Conservation (phyloP, 1,140 invertebrate species). For the Xylocopa sonorina region DNA sequence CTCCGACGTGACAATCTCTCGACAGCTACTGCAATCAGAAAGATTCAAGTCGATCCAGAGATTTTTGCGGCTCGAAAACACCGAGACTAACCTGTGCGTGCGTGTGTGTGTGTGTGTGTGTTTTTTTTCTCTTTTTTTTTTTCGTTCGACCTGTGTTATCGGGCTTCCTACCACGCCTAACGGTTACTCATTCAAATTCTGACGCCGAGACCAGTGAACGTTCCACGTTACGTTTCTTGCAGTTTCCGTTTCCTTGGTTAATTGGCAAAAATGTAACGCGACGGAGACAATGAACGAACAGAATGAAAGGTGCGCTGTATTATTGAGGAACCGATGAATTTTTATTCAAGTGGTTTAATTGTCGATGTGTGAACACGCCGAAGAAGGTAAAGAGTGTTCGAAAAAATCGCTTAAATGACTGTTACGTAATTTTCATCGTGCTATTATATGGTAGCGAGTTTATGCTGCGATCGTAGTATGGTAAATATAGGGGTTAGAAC, state of each 20-base stretch:
- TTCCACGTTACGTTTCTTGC: background rate
- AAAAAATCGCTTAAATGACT: background rate
- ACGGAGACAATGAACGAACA: background rate
- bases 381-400: slow-evolving; percentile 27
- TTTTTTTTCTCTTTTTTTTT: background rate
- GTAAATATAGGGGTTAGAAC: background rate
- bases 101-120: no score
- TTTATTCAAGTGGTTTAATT: slow-evolving; percentile 8
- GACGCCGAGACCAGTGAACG: background rate
- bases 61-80: background rate
- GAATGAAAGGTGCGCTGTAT: slow-evolving; percentile 12
- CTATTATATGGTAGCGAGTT: background rate
- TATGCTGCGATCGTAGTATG: background rate
- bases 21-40: no score
- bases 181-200: slow-evolving; percentile 1
- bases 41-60: background rate
- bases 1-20: no score
- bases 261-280: background rate
- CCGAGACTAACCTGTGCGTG: background rate
- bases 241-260: background rate
- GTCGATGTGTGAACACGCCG: background rate
- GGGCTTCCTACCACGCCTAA: slow-evolving; percentile 36
- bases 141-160: background rate
- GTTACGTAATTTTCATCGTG: background rate
- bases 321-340: slow-evolving; percentile 24